Conservation (phyloP, 2,888 invertebrate genomes). For the Rotaria magnacalcarata region DNA sequence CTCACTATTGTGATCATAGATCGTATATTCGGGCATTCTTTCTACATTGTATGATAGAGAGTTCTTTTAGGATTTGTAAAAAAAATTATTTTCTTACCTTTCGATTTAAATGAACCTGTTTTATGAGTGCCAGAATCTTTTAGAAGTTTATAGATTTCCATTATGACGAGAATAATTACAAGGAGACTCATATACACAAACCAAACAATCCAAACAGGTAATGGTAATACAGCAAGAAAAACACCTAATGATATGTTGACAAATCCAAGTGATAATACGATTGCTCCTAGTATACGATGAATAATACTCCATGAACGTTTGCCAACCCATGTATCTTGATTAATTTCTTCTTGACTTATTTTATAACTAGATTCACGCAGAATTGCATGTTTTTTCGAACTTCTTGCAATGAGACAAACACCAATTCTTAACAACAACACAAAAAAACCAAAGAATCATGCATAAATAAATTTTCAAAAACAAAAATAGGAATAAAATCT, state of each 20-base stretch:
- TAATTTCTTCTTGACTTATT: background rate
- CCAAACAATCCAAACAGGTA: conserved; percentile 8
- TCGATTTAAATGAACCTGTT: background rate
- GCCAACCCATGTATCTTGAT: background rate
- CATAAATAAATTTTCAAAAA: background rate
- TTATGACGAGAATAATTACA: background rate
- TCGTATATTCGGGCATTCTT: background rate
- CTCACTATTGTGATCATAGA: background rate
- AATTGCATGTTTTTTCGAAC: background rate
- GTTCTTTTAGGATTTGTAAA: background rate
- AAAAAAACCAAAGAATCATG: background rate
- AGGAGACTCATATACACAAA: background rate
- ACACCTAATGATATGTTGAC: conserved; percentile 19
- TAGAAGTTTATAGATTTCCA: background rate
- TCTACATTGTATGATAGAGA: background rate
- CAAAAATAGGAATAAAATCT: background rate
- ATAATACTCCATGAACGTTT: background rate
- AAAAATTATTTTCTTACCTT: background rate
- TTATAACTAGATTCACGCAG: background rate
- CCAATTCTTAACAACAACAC: background rate
- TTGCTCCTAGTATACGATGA: background rate
- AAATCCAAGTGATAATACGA: background rate
- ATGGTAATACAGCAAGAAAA: conserved; percentile 12
- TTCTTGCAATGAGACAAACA: background rate
- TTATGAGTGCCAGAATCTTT: background rate